phyloP scores from a whole-genome alignment of 2,888 invertebrate species.

The Pristionchus entomophagus region DNA sequence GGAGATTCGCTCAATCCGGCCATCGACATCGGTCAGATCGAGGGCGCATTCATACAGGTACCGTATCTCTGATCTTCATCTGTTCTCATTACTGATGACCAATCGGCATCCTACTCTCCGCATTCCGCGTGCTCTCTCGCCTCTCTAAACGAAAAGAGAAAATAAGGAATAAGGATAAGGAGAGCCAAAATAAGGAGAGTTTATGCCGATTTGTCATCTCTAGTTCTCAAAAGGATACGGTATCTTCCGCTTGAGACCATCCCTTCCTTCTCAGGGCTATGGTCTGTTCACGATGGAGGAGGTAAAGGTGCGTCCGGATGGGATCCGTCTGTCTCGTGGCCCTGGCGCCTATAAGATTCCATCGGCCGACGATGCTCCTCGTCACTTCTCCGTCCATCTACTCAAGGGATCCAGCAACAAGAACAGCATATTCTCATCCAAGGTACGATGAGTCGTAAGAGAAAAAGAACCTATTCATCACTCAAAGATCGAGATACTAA shows the following conservation, averaged over 20 bases:
- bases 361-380: conserved; percentile 91
- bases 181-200: too few relatives aligned
- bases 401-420: conserved; percentile 92
- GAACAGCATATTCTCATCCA: conserved; percentile 93
- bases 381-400: conserved; percentile 91
- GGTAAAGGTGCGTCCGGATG: conserved; percentile 88
- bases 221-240: neutral
- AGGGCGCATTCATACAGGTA: conserved; percentile 91
- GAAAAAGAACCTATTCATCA: too few relatives aligned
- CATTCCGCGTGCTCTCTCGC: too few relatives aligned
- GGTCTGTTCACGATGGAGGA: conserved; percentile 93
- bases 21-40: conserved; percentile 95
- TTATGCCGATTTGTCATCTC: too few relatives aligned
- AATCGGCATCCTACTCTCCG: too few relatives aligned
- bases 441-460: too few relatives aligned
- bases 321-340: conserved; percentile 82
- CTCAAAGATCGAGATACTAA: too few relatives aligned
- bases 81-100: neutral
- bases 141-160: too few relatives aligned
- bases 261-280: conserved; percentile 82
- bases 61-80: neutral
- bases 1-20: conserved; percentile 95
- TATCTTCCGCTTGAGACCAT: neutral
- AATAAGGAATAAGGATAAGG: too few relatives aligned
- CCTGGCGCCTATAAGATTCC: conserved; percentile 96